Evolutionary conservation across 2,797 vertebrate genomes (phyloP), one percentile per base, ranked within the genome.

Genomic region (Lagodon rhomboides): DNA sequence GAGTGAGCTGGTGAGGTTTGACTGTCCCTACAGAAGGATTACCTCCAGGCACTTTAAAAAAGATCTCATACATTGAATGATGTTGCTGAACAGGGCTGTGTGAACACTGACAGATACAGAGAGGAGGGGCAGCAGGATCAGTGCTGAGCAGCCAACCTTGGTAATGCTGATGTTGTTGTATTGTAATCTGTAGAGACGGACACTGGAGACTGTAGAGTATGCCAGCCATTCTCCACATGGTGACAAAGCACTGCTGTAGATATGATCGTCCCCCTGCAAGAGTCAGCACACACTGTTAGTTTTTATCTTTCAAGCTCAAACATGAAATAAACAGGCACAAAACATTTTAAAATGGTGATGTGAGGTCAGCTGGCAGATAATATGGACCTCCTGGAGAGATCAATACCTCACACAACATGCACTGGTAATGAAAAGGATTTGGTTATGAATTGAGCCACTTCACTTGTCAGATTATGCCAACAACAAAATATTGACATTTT

Each of bases 221-320:
- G 94, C 93, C 1, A 99, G 49, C 98, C 98, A 99, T 49, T 91
- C 90, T 66, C 97, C 98, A 7, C 97, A 99, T 0, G 95, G 94
- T 0, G 98, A 98, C 75, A 99, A 3, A 0, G 96, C 92, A 69
- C 98, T 98, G 94, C 96, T 97, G 91, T 94, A 93, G 76, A 99
- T 96, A 49, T 98, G 96, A 80, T 98, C 96, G 0, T 96, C 95
- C 8, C 98, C 97, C 98, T 99, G 91, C 44, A 73, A 78, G 50
- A 5, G 46, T 62, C 30, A 85, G 27, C 38, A 69, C 41, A 20
- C 15, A 47, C 20, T 34, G 30, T 34, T 34, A 38, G 41, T 17
- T 5, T 51, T 23, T 2, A 55, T 46, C 41, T n/a, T 34, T 25
- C 1, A 8, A 56, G 49, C 4, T 18, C 27, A 38, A 17, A 23